phyloP scores from a whole-genome alignment of 2,797 vertebrate genomes.

The Ataeniobius toweri region DNA sequence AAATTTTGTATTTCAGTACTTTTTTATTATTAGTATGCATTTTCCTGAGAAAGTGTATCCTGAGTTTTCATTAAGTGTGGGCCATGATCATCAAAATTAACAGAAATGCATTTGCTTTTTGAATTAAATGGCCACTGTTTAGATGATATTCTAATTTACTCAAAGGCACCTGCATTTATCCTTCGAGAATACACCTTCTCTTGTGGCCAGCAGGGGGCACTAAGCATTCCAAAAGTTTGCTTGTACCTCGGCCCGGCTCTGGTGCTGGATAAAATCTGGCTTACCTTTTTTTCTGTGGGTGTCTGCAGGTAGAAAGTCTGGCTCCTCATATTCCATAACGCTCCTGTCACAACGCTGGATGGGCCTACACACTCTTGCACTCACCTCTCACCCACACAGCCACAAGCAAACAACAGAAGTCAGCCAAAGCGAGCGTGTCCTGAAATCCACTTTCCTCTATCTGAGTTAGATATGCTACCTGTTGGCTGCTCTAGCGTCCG shows the following conservation, averaged over 20 bases:
- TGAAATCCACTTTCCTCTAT: conserved; percentile 23
- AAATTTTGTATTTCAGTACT: not conserved
- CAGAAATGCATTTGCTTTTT: not conserved
- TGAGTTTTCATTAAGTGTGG: not conserved
- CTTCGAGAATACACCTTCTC: not conserved
- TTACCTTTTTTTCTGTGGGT: conserved; percentile 67
- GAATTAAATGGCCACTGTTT: not conserved
- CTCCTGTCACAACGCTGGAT: conserved; percentile 47
- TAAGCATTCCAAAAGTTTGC: not conserved
- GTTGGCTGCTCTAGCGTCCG: conserved; percentile 59
- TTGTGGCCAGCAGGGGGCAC: not conserved
- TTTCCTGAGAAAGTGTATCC: not conserved
- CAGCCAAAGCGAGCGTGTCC: conserved; percentile 14
- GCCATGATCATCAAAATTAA: not conserved
- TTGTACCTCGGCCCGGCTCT: not conserved
- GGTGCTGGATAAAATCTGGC: not conserved
- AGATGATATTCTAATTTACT: not conserved
- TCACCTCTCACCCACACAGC: conserved; percentile 11
- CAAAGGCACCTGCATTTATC: not conserved
- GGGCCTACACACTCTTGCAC: conserved; percentile 38
- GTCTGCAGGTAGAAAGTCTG: conserved; percentile 55
- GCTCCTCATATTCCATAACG: conserved; percentile 77
- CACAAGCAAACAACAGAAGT: conserved; percentile 3
- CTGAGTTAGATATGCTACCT: conserved; percentile 47
- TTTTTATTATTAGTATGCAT: not conserved